These are phyloP conservation scores for Epinotia demarniana DNA, from an alignment of 2,888 invertebrate genomes.

Conservation along the genomic window DNA sequence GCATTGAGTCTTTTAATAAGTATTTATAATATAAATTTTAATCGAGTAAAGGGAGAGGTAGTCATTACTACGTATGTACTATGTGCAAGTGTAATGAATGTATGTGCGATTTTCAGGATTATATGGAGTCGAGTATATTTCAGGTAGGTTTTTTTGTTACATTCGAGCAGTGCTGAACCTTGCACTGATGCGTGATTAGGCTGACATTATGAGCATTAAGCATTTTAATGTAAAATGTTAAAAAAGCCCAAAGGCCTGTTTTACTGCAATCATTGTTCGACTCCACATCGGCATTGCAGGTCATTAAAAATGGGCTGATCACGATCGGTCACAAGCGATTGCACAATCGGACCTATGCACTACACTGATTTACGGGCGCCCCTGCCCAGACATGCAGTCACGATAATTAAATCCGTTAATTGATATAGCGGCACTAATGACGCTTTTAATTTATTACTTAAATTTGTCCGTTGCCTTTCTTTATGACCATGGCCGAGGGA, in stretches of 20 bases:
- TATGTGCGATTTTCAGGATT: too few relatives aligned
- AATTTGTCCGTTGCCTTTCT: conserved; percentile 34
- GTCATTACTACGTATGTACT: too few relatives aligned
- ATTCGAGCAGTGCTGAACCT: too few relatives aligned
- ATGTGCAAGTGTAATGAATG: too few relatives aligned
- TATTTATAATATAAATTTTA: too few relatives aligned
- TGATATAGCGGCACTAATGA: conserved; percentile 72
- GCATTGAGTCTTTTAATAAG: too few relatives aligned
- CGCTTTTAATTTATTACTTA: conserved; percentile 65
- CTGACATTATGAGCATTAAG: too few relatives aligned
- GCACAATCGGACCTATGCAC: conserved; percentile 56
- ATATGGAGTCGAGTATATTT: too few relatives aligned
- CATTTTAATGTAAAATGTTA: too few relatives aligned
- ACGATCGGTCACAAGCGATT: conserved; percentile 71
- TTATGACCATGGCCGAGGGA: conserved; percentile 5
- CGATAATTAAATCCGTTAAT: conserved; percentile 77
- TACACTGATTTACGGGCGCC: conserved; percentile 66
- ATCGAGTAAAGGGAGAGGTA: too few relatives aligned
- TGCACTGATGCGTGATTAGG: too few relatives aligned
- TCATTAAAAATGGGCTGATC: conserved; percentile 60
- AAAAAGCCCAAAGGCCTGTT: neutral
- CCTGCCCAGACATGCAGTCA: conserved; percentile 66
- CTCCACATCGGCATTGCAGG: conserved; percentile 48
- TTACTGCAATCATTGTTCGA: conserved; percentile 28
- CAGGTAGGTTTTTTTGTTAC: too few relatives aligned